Evolutionary conservation across 2,888 invertebrate species (phyloP), one percentile per base, ranked within the genome.

Genomic region (Dasysyrphus tricinctus): DNA sequence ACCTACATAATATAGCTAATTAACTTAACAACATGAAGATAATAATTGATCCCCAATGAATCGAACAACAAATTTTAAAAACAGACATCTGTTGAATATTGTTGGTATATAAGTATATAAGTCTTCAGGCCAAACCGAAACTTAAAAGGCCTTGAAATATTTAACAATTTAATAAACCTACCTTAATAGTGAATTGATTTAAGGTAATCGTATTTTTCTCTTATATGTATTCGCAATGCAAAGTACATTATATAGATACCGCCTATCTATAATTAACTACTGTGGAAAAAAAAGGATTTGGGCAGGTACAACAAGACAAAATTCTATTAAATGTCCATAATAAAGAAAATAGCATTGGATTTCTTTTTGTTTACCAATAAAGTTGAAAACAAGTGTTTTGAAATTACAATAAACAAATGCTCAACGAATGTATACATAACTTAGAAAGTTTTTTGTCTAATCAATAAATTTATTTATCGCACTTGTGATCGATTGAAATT

Each of bases 381-480:
- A 8, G 4, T 56, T 5, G 14, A 32, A 34, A 56, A 34, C 9
- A 56, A 32, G 7, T 8, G 8, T n/a, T 56, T 32, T n/a, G 3
- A 14, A n/a, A 34, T 5, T 32, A n/a, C n/a, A n/a, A 19, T 34
- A 57, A 57, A 37, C 34, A 57, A 57, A 14, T 54, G 29, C 54
- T 7, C 51, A 0, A 19, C 19, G 4, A 19, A 2, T 0, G 5
- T 2, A 24, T 24, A 24, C 24, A 24, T 24, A 24, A 24, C 24
- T 2, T 24, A 34, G 9, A 16, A 34, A 57, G 3, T 9, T 70
- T n/a, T 37, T 75, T 83, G 75, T 83, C 79, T 11, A 83, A 79
- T 83, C 83, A 49, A 83, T 83, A 75, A 56, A 37, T 49, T 42
- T 34, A 44, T 42, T 24, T 69, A 7, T 47, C n/a, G 11, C 47